A percentile compares a stretch with the other conserved stretches of the same genome.
Conservation (phyloP, 2,888 invertebrate species). For the Heliconius ismenius region DNA sequence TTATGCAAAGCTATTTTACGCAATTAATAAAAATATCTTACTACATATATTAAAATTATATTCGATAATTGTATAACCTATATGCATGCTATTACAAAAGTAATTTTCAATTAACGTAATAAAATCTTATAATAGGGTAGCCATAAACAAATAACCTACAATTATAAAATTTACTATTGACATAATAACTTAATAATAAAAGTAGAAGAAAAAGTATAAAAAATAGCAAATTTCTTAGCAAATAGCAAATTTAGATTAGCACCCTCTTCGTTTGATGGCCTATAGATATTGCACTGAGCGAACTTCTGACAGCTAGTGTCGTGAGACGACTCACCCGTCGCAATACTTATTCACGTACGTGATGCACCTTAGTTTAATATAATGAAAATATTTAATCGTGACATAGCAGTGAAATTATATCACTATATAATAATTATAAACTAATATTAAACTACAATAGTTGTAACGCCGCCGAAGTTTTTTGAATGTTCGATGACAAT, state of each 20-base stretch:
- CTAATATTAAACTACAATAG: constrained; percentile 30
- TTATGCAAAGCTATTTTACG: constrained; percentile 29
- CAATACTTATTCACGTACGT: constrained; percentile 41
- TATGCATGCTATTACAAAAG: constrained; percentile 50
- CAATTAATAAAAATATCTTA: constrained; percentile 34
- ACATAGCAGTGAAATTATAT: constrained; percentile 38
- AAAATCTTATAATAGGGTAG: constrained; percentile 53
- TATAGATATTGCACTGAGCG: constrained; percentile 46
- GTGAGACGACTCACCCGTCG: constrained; percentile 28
- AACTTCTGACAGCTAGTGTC: constrained; percentile 33
- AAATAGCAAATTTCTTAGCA: constrained; percentile 68
- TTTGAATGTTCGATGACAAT: constrained; percentile 81
- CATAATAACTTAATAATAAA: constrained; percentile 42
- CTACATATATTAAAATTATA: constrained; percentile 26
- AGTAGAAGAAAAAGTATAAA: constrained; percentile 47
- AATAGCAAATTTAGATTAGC: constrained; percentile 41
- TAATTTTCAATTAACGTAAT: constrained; percentile 45
- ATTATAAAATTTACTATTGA: constrained; percentile 43
- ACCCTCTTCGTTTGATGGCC: constrained; percentile 43
- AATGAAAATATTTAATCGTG: constrained; percentile 41
- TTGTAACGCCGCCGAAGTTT: constrained; percentile 40
- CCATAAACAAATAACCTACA: constrained; percentile 48
- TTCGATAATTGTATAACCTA: constrained; percentile 41
- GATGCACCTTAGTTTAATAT: constrained; percentile 57
- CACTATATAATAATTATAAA: constrained; percentile 31